Conservation (phyloP, 2,113 vertebrate species). For the Suncus etruscus region DNA sequence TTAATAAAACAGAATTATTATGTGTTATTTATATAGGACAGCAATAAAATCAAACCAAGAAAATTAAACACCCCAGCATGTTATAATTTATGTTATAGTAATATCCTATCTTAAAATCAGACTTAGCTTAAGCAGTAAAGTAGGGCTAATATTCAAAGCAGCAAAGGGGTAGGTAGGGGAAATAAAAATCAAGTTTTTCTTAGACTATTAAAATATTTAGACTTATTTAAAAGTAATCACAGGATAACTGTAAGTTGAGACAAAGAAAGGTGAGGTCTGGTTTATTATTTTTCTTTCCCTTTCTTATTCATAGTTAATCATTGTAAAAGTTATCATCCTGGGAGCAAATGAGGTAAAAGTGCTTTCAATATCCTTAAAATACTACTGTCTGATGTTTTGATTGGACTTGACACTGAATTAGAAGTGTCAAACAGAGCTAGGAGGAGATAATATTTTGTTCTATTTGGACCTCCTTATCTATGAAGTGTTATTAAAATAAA, state of each 20-base stretch:
- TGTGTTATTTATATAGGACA: conserved; percentile 77
- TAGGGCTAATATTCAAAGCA: conserved; percentile 15
- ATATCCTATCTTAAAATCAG: conserved; percentile 68
- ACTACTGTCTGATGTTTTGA: not conserved
- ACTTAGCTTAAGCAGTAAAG: conserved; percentile 61
- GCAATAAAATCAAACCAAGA: conserved; percentile 74
- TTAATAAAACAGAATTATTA: conserved; percentile 83
- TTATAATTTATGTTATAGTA: conserved; percentile 79
- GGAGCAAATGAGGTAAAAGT: conserved; percentile 62
- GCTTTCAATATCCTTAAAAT: not conserved
- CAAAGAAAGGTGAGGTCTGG: not conserved
- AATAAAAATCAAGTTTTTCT: conserved; percentile 46
- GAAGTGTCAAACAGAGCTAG: not conserved
- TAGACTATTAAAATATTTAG: conserved; percentile 47
- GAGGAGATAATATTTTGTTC: not conserved
- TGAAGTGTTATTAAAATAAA: not conserved
- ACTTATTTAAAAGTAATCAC: conserved; percentile 60
- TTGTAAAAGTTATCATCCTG: conserved; percentile 8
- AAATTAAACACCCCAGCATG: conserved; percentile 74
- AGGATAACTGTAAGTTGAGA: conserved; percentile 50
- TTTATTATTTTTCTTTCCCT: not conserved
- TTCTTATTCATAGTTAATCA: conserved; percentile 47
- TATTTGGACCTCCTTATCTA: not conserved
- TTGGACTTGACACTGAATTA: not conserved
- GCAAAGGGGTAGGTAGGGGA: not conserved